Base-by-base conservation (phyloP, 2,797 vertebrate species). In the Dryobates pubescens region DNA sequence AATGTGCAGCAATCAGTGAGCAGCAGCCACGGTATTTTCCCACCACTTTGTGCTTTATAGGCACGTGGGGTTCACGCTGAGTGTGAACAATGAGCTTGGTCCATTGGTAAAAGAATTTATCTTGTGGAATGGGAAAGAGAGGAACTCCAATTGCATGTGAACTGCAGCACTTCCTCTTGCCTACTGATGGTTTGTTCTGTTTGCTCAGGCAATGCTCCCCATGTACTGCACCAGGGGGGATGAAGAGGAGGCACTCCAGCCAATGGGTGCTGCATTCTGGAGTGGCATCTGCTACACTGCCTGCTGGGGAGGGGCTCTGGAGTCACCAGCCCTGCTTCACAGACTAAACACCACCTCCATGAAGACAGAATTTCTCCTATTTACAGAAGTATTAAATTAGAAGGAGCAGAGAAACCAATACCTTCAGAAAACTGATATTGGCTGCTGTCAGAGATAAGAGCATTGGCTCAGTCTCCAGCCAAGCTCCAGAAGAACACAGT, bases 1-100 rank as follows among this genome's bases (percentile, higher is more conserved):
- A 95, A 91, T 88, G 69, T 62, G 56, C 72, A 62, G 65, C 79
- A 93, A 92, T 83, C 93, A 86, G 73, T 80, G 82, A 74, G 69
- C 86, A 86, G 54, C 41, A 90, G 88, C 49, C 80, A 51, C 62
- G 62, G 88, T 69, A 62, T 71, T 94, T 94, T 86, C 90, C 81
- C 91, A 95, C 65, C n/a, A 47, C 59, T 91, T 51, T 43, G 68
- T 76, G 71, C 64, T 82, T 64, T 64, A 27, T 13, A 62, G 65
- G 58, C 65, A 10, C 3, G 13, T 61, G 49, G 24, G 14, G 32
- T 57, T 88, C 57, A 49, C 6, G 4, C n/a, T 79, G 30, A 36
- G 54, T 47, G 13, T 34, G 13, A 90, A 29, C 73, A 30, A 63
- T 49, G 38, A 78, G 13, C 36, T 78, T 87, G n/a, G 32, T 54